Conservation (phyloP, 2,113 vertebrate genomes). For the Irena cyanogastra region DNA sequence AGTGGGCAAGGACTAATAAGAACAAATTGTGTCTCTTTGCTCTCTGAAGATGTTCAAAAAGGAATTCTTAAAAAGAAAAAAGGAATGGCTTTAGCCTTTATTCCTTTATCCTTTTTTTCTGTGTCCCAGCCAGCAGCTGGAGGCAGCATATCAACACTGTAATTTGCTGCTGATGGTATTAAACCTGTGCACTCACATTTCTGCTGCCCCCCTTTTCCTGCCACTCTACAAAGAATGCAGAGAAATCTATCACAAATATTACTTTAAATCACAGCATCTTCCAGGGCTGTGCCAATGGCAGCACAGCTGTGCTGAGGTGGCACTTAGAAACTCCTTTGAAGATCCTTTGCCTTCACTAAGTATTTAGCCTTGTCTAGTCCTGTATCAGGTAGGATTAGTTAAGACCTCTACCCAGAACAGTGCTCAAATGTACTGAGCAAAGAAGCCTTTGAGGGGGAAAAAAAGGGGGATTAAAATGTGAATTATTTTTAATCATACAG, state of each 20-base stretch:
- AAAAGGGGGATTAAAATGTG: background rate
- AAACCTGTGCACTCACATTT: background rate
- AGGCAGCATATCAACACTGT: background rate
- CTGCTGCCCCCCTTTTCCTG: background rate
- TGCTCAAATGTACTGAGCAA: background rate
- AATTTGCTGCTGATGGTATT: background rate
- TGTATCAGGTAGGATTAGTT: background rate
- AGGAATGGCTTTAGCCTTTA: background rate
- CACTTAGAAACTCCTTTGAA: background rate
- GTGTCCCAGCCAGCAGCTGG: background rate
- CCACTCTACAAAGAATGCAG: background rate
- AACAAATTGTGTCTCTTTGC: background rate
- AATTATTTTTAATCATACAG: background rate
- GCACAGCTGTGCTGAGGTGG: background rate
- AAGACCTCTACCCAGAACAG: background rate
- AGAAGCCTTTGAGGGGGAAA: background rate
- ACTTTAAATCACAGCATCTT: background rate
- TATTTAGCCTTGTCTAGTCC: background rate
- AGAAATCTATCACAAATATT: background rate
- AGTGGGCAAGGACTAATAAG: background rate
- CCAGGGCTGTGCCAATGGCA: background rate
- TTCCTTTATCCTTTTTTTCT: background rate
- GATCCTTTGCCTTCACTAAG: background rate
- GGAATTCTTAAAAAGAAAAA: background rate
- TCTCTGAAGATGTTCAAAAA: background rate